These are phyloP conservation scores for Abrostola tripartita DNA, from an alignment of 2,888 invertebrate species.

Conservation along the genomic window DNA sequence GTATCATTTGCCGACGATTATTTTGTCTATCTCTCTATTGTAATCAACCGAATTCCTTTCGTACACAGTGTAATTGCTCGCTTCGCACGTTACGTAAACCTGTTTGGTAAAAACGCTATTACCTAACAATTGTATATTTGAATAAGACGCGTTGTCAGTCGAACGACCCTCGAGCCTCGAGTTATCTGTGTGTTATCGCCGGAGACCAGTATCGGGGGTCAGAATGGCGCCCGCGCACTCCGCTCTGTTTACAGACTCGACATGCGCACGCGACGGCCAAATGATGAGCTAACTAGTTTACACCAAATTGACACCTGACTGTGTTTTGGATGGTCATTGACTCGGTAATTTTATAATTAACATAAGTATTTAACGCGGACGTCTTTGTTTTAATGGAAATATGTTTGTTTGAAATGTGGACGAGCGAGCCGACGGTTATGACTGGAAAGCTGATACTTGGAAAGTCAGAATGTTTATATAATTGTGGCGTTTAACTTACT, in stretches of 20 bases:
- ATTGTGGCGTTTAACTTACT: conserved; percentile 1
- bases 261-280: conserved; percentile 78
- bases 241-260: conserved; percentile 73
- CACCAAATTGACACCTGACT: conserved; percentile 58
- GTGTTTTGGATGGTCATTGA: conserved; percentile 55
- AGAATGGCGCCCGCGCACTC: conserved; percentile 73
- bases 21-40: conserved; percentile 15
- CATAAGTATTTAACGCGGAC: conserved; percentile 34
- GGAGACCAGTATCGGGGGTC: conserved; percentile 74
- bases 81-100: neutral
- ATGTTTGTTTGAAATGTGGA: conserved; percentile 13
- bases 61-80: neutral
- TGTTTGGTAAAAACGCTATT: conserved; percentile 26
- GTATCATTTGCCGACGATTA: neutral
- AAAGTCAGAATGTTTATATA: conserved; percentile 11
- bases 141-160: conserved; percentile 58
- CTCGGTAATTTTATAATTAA: conserved; percentile 44
- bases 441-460: conserved; percentile 13
- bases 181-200: conserved; percentile 66
- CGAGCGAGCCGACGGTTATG: conserved; percentile 2
- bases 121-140: conserved; percentile 36
- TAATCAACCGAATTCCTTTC: conserved; percentile 18
- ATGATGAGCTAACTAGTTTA: conserved; percentile 70
- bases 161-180: conserved; percentile 52
- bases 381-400: conserved; percentile 25